A percentile compares a stretch with the other conserved stretches of the same genome.
These are phyloP conservation scores for Odontamblyopus rebecca DNA, from an alignment of 2,797 vertebrate species.

Conservation along the genomic window DNA sequence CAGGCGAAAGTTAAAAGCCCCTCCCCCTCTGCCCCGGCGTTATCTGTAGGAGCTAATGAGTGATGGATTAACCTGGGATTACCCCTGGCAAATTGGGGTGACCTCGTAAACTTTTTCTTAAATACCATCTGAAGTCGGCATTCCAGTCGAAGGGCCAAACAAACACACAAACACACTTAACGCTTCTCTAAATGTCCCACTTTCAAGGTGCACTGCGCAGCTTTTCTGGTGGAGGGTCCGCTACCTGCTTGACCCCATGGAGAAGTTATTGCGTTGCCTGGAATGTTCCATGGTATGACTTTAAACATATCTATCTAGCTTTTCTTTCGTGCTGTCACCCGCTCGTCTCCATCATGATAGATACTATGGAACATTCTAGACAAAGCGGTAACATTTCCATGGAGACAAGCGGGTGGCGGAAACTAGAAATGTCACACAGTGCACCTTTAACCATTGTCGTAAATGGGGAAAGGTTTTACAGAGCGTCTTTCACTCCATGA, in stretches of 20 bases:
- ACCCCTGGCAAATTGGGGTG: conserved; percentile 73
- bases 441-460: neutral
- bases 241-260: too few relatives aligned
- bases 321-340: too few relatives aligned
- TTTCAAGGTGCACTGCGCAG: too few relatives aligned
- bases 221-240: too few relatives aligned
- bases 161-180: conserved; percentile 13
- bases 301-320: too few relatives aligned
- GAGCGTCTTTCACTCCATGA: conserved; percentile 12
- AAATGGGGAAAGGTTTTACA: neutral
- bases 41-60: conserved; percentile 72
- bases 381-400: too few relatives aligned
- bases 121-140: conserved; percentile 40
- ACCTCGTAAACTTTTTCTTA: conserved; percentile 63
- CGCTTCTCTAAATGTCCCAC: neutral
- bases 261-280: too few relatives aligned
- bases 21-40: conserved; percentile 47
- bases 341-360: too few relatives aligned
- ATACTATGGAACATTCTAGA: too few relatives aligned
- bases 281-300: too few relatives aligned
- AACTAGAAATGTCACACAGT: too few relatives aligned
- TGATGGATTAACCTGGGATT: conserved; percentile 76
- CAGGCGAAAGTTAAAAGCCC: conserved; percentile 44
- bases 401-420: too few relatives aligned
- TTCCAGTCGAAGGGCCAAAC: conserved; percentile 49